Percentiles rank a stretch among this genome's conserved stretches.
Conservation (phyloP, 1,140 invertebrate species). For the Leucophenga varia region DNA sequence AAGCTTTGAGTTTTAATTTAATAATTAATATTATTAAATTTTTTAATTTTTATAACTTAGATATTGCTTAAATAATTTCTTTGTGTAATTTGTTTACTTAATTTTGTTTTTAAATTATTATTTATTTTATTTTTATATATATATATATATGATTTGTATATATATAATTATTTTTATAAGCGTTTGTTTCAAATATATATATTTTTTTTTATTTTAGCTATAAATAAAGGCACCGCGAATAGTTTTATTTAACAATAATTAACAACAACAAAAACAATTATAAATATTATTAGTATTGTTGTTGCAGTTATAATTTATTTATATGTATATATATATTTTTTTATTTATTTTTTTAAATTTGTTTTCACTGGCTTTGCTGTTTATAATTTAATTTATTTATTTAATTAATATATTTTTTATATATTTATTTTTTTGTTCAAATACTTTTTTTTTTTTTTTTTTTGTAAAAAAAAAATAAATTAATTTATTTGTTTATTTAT, state of each 20-base stretch:
- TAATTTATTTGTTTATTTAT: constrained; percentile 16
- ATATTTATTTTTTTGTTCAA: neutral
- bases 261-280: no score
- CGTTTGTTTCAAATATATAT: no score
- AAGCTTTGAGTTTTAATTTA: neutral
- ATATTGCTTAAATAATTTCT: constrained; percentile 13
- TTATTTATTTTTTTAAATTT: no score
- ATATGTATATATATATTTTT: neutral
- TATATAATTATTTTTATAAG: constrained; percentile 5
- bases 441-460: constrained; percentile 9
- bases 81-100: constrained; percentile 1
- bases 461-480: no score
- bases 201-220: no score
- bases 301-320: neutral
- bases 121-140: constrained; percentile 19
- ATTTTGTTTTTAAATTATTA: neutral
- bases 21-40: neutral
- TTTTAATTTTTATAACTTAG: constrained; percentile 1
- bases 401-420: neutral
- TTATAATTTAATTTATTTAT: neutral
- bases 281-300: neutral
- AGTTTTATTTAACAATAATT: constrained; percentile 43
- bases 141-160: constrained; percentile 32
- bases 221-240: constrained; percentile 55
- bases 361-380: no score